These are phyloP conservation scores for Oscheius myriophilus DNA, from an alignment of 2,888 invertebrate genomes.

Conservation along the genomic window DNA sequence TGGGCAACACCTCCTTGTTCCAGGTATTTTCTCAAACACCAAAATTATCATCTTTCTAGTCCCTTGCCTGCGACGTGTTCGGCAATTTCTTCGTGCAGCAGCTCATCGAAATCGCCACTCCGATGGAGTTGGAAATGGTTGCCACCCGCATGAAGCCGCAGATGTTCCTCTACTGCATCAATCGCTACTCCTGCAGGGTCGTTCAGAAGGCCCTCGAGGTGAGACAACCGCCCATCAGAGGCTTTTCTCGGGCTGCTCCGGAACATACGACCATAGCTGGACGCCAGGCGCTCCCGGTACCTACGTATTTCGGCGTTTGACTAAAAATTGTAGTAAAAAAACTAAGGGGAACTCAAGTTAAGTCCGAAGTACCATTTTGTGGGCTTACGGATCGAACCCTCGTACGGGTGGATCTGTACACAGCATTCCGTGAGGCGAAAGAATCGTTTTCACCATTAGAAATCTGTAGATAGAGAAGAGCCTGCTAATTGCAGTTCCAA, in stretches of 20 bases:
- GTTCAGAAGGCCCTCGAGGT: constrained; percentile 61
- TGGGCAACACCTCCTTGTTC: constrained; percentile 26
- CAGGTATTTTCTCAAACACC: neutral
- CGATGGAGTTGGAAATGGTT: constrained; percentile 34
- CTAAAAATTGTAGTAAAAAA: too few species aligned
- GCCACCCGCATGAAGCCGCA: constrained; percentile 26
- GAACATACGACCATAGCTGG: too few species aligned
- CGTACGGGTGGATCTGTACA: too few species aligned
- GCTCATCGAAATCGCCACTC: constrained; percentile 46
- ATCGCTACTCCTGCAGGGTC: constrained; percentile 65
- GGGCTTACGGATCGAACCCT: too few species aligned
- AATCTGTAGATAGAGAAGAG: too few species aligned
- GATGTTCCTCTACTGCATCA: constrained; percentile 52
- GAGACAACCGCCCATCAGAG: neutral
- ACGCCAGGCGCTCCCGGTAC: too few species aligned
- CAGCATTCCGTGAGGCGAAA: too few species aligned
- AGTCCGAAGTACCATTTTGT: too few species aligned
- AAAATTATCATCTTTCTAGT: constrained; percentile 20
- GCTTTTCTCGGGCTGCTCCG: too few species aligned
- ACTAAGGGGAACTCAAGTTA: neutral
- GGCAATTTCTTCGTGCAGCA: constrained; percentile 60
- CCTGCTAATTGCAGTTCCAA: too few species aligned
- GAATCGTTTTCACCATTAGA: too few species aligned
- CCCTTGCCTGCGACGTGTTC: constrained; percentile 56
- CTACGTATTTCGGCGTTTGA: too few species aligned